These are phyloP conservation scores for Parauchenoglanis punctatus DNA, from an alignment of 2,797 vertebrate genomes.

Conservation along the genomic window DNA sequence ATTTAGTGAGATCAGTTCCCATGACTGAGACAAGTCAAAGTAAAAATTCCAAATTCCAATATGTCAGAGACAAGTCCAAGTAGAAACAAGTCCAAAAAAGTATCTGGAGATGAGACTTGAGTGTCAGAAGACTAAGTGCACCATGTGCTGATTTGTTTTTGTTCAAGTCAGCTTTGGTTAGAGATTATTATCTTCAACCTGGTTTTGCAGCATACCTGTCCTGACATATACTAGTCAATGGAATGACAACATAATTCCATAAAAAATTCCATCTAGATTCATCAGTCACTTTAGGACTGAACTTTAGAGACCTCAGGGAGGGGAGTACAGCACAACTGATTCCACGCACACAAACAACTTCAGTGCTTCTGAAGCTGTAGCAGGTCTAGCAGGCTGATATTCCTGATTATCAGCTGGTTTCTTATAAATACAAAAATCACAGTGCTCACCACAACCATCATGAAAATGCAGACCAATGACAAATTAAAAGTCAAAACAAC, in stretches of 20 bases:
- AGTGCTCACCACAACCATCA: too few relatives aligned
- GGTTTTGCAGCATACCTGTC: not conserved
- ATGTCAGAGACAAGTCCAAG: not conserved
- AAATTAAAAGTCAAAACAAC: too few relatives aligned
- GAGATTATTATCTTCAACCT: not conserved
- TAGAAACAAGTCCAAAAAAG: not conserved
- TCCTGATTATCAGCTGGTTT: too few relatives aligned
- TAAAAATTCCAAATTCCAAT: not conserved
- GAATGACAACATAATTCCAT: not conserved
- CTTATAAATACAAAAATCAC: too few relatives aligned
- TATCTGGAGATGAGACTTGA: not conserved
- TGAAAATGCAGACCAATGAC: too few relatives aligned
- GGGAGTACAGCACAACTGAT: too few relatives aligned
- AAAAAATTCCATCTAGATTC: not conserved
- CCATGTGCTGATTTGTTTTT: not conserved
- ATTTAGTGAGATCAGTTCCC: not conserved
- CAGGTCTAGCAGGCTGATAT: too few relatives aligned
- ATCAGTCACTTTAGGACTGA: not conserved
- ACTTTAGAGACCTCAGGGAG: too few relatives aligned
- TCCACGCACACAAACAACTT: not conserved
- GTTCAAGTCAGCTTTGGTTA: not conserved
- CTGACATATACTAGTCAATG: not conserved
- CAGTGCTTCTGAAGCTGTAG: not conserved
- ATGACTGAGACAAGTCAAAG: not conserved
- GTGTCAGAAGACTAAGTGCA: not conserved